These are phyloP conservation scores for Hippocampus abdominalis DNA, from an alignment of 2,113 vertebrate species.

Conservation along the genomic window DNA sequence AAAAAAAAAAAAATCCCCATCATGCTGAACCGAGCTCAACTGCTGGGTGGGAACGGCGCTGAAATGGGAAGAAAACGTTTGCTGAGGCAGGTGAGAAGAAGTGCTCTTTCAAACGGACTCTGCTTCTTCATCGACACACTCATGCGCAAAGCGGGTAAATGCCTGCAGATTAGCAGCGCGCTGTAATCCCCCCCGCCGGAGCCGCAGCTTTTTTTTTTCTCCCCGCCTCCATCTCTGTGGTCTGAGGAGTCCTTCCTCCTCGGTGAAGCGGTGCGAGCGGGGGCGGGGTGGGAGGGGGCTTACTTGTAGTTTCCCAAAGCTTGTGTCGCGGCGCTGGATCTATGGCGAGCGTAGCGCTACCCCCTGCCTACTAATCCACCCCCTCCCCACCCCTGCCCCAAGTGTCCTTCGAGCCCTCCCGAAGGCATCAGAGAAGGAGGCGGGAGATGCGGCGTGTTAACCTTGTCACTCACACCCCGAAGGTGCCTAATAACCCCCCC, in stretches of 20 bases:
- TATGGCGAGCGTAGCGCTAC: slow-evolving; percentile 42
- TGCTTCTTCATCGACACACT: slow-evolving; percentile 15
- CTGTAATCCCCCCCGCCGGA: slow-evolving; percentile 74
- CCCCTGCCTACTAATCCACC: slow-evolving; percentile 66
- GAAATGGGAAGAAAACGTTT: background rate
- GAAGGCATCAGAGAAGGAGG: slow-evolving; percentile 51
- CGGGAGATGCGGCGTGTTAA: slow-evolving; percentile 48
- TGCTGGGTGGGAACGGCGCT: background rate
- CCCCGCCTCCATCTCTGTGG: slow-evolving; percentile 50
- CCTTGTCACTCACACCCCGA: slow-evolving; percentile 56
- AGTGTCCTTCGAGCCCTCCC: slow-evolving; percentile 54
- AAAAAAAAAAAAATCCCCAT: background rate
- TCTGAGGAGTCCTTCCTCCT: slow-evolving; percentile 70
- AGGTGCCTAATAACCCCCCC: slow-evolving; percentile 50
- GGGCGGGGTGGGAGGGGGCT: slow-evolving; percentile 34
- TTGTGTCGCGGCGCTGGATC: slow-evolving; percentile 60
- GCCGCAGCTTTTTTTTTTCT: slow-evolving; percentile 49
- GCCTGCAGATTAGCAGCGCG: slow-evolving; percentile 78
- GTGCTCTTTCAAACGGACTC: background rate
- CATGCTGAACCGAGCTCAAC: background rate
- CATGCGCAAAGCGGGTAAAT: slow-evolving; percentile 62
- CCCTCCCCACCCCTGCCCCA: slow-evolving; percentile 22
- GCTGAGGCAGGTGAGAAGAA: background rate
- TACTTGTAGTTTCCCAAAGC: slow-evolving; percentile 61
- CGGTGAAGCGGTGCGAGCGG: slow-evolving; percentile 42